Conservation (phyloP, 2,113 vertebrate genomes). For the Colius striatus region DNA sequence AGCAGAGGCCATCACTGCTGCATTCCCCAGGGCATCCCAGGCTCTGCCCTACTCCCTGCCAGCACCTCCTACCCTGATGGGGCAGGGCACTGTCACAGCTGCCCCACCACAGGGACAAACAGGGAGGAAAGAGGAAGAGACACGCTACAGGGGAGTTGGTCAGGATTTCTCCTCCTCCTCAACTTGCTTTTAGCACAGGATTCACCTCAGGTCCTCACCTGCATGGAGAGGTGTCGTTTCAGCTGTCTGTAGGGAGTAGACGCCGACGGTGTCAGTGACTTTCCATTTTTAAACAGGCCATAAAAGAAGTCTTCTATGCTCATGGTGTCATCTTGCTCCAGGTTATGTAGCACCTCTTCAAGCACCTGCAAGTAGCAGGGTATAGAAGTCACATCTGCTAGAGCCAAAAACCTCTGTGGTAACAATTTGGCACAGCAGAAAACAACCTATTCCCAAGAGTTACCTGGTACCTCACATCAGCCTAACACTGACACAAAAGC, state of each 20-base stretch:
- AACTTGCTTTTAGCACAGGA: background rate
- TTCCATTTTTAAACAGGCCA: slow-evolving; percentile 80
- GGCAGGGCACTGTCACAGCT: background rate
- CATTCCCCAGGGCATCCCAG: background rate
- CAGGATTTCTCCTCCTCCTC: background rate
- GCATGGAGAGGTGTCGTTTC: slow-evolving; percentile 92
- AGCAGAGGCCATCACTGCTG: background rate
- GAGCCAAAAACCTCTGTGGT: rapidly evolving
- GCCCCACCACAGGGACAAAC: background rate
- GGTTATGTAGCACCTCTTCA: slow-evolving; percentile 80
- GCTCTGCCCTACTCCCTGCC: background rate
- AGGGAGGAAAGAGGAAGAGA: background rate
- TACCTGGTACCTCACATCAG: background rate
- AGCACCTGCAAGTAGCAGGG: slow-evolving; percentile 69
- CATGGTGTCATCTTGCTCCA: slow-evolving; percentile 81
- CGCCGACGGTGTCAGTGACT: slow-evolving; percentile 82
- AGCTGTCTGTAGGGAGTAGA: slow-evolving; percentile 94
- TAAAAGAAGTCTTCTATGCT: slow-evolving; percentile 90
- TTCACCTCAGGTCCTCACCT: slow-evolving; percentile 74
- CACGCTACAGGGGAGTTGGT: background rate
- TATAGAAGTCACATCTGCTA: background rate
- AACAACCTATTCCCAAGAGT: background rate
- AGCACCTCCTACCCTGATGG: background rate
- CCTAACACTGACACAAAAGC: background rate
- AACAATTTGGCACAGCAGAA: background rate